A percentile compares a stretch with the other conserved stretches of the same genome.
These are phyloP conservation scores for Conchocele bisecta DNA, from an alignment of 2,888 invertebrate genomes.

Conservation along the genomic window DNA sequence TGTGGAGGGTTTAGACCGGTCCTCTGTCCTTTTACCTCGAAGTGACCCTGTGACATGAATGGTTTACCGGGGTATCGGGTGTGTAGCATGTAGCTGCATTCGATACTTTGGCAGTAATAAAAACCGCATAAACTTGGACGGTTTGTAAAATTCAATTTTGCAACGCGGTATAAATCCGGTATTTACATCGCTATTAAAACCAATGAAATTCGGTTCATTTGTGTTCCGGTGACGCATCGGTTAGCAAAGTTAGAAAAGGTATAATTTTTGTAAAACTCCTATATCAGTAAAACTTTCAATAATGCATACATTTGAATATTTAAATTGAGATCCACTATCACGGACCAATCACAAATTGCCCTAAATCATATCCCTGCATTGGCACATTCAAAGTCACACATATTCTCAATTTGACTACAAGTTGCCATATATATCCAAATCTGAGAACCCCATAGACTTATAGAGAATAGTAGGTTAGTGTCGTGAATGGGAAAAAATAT, in stretches of 20 bases:
- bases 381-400: too few relatives aligned
- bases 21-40: conserved; percentile 20
- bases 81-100: conserved; percentile 19
- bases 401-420: too few relatives aligned
- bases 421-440: too few relatives aligned
- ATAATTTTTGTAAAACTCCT: too few relatives aligned
- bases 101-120: conserved; percentile 41
- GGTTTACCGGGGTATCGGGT: conserved; percentile 32
- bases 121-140: conserved; percentile 49
- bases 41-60: conserved; percentile 27
- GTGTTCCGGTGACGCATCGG: conserved; percentile 26
- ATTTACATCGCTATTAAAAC: conserved; percentile 50
- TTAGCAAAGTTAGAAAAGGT: conserved; percentile 7
- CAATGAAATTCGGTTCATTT: conserved; percentile 42
- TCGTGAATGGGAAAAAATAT: too few relatives aligned
- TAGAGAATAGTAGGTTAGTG: too few relatives aligned
- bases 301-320: too few relatives aligned
- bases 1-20: conserved; percentile 30
- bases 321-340: too few relatives aligned
- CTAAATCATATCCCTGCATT: too few relatives aligned
- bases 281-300: too few relatives aligned
- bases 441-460: too few relatives aligned
- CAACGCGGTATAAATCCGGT: conserved; percentile 34
- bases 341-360: too few relatives aligned
- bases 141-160: conserved; percentile 60